phyloP scores from a whole-genome alignment of 1,140 invertebrate species.

The Cydia strobilella region DNA sequence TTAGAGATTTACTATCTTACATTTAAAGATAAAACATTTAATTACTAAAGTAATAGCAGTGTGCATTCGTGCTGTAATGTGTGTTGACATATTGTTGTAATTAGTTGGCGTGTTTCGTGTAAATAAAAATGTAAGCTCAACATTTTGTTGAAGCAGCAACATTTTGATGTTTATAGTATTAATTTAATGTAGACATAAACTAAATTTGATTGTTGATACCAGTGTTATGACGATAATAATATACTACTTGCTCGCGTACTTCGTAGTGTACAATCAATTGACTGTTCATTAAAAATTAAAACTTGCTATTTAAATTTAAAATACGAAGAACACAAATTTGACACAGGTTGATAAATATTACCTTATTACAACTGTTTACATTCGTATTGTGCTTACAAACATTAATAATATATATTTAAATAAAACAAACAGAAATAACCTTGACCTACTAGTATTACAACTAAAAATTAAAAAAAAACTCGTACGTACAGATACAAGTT shows the following conservation, averaged over 20 bases:
- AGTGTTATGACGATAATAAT: background rate
- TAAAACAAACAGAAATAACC: background rate
- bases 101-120: background rate
- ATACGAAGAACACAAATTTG: too few relatives aligned
- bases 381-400: too few relatives aligned
- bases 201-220: background rate
- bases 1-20: background rate
- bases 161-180: background rate
- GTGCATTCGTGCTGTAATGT: background rate
- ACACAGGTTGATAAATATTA: too few relatives aligned
- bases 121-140: conserved; percentile 1
- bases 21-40: background rate
- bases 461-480: background rate
- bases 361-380: too few relatives aligned
- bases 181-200: background rate
- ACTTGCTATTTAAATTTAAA: too few relatives aligned
- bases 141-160: background rate
- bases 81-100: background rate
- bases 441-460: background rate
- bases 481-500: background rate
- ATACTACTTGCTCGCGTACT: too few relatives aligned
- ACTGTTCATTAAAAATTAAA: too few relatives aligned
- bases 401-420: too few relatives aligned
- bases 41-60: conserved; percentile 59
- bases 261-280: too few relatives aligned